These are phyloP conservation scores for Epirrita christyi DNA, from an alignment of 2,888 invertebrate genomes.

Conservation along the genomic window DNA sequence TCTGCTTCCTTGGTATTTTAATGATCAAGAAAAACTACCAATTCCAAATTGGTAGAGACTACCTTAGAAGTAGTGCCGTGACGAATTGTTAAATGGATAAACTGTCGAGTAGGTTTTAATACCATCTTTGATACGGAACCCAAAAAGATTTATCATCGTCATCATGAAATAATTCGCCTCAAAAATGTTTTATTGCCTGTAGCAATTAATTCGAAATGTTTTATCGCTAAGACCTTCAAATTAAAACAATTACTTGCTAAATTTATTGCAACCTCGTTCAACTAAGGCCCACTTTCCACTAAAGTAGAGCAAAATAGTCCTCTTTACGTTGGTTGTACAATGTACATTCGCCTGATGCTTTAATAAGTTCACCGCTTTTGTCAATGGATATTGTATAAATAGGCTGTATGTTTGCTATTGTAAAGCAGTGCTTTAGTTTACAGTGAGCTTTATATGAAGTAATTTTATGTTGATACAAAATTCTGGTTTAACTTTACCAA, in stretches of 20 bases:
- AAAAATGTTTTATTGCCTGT: conserved; percentile 12
- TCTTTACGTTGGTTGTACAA: not conserved
- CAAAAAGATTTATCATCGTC: conserved; percentile 21
- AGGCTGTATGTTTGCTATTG: no score
- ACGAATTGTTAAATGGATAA: not conserved
- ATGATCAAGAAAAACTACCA: not conserved
- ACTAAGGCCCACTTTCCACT: conserved; percentile 10
- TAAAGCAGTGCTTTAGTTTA: not conserved
- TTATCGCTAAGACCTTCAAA: conserved; percentile 36
- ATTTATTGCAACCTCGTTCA: conserved; percentile 37
- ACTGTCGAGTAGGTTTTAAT: conserved; percentile 1
- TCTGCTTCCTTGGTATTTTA: no score
- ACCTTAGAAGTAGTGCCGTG: not conserved
- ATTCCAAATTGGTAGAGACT: not conserved
- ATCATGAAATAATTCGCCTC: conserved; percentile 25
- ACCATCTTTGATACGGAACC: conserved; percentile 9
- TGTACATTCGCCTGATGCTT: not conserved
- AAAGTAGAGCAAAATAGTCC: not conserved
- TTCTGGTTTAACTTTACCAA: conserved; percentile 32
- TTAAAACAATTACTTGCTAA: conserved; percentile 35
- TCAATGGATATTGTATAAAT: no score
- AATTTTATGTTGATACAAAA: conserved; percentile 33
- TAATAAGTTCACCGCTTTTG: not conserved
- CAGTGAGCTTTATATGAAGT: conserved; percentile 12
- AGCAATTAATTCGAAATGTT: conserved; percentile 30